Percentiles rank a stretch among this genome's conserved stretches.
phyloP scores from a whole-genome alignment of 1,140 invertebrate genomes.

The Polypedilum pembai region DNA sequence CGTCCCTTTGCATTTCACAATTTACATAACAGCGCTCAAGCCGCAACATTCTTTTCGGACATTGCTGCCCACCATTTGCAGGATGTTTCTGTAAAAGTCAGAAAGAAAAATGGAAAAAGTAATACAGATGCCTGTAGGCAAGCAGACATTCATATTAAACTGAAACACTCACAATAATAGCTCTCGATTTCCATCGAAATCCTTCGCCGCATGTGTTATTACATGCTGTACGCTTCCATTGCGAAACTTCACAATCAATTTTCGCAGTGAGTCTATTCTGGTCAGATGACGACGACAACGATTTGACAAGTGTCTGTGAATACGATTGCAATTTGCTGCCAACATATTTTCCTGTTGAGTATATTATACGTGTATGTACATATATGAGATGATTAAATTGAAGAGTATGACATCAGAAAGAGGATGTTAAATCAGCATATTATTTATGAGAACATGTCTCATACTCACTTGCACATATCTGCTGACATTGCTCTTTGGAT shows the following conservation, averaged over 20 bases:
- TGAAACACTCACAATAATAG: constrained; percentile 41
- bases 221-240: constrained; percentile 58
- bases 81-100: constrained; percentile 45
- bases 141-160: constrained; percentile 25
- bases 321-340: constrained; percentile 37
- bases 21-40: constrained; percentile 39
- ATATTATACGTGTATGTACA: constrained; percentile 33
- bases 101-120: constrained; percentile 26
- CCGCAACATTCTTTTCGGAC: constrained; percentile 52
- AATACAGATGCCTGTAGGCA: constrained; percentile 25
- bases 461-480: constrained; percentile 40
- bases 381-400: constrained; percentile 30
- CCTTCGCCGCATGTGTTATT: constrained; percentile 54
- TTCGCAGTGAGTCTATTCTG: constrained; percentile 33
- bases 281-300: constrained; percentile 36
- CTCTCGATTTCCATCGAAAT: constrained; percentile 44
- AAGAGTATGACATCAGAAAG: background rate
- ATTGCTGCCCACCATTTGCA: constrained; percentile 59
- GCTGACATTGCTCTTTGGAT: constrained; percentile 45
- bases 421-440: constrained; percentile 33
- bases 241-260: constrained; percentile 51
- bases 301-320: constrained; percentile 36
- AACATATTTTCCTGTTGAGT: constrained; percentile 35
- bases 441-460: constrained; percentile 40
- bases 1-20: constrained; percentile 36